Conservation (phyloP, 2,888 invertebrate species). For the Eupeodes luniger region DNA sequence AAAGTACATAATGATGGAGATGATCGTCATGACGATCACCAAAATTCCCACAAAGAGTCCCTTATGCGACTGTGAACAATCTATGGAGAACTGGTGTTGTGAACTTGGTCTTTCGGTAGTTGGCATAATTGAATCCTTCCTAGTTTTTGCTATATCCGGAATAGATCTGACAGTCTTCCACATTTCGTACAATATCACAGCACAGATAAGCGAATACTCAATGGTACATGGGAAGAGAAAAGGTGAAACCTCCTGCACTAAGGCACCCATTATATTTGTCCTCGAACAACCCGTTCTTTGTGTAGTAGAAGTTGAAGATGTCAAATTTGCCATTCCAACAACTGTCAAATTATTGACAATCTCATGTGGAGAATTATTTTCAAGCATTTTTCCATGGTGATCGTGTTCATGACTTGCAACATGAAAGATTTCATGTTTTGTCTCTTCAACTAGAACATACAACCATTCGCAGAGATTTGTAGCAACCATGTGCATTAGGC, state of each 20-base stretch:
- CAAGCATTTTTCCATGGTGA: slow-evolving; percentile 62
- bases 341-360: slow-evolving; percentile 79
- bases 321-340: slow-evolving; percentile 44
- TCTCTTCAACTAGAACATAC: slow-evolving; percentile 93
- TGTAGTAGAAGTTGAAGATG: not conserved
- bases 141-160: slow-evolving; percentile 84
- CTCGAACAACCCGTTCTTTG: slow-evolving; percentile 85
- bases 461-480: slow-evolving; percentile 97
- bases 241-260: slow-evolving; percentile 89
- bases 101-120: slow-evolving; percentile 82
- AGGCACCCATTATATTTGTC: slow-evolving; percentile 89
- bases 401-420: slow-evolving; percentile 85
- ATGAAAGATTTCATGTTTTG: slow-evolving; percentile 93
- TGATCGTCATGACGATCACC: slow-evolving; percentile 92
- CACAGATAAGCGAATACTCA: slow-evolving; percentile 95
- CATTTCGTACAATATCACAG: slow-evolving; percentile 94
- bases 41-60: slow-evolving; percentile 91
- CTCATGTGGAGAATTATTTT: slow-evolving; percentile 44
- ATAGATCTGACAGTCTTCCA: slow-evolving; percentile 92
- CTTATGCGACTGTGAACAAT: slow-evolving; percentile 93
- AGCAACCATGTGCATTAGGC: slow-evolving; percentile 95
- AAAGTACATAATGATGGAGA: slow-evolving; percentile 95
- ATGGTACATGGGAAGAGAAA: slow-evolving; percentile 95
- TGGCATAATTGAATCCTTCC: slow-evolving; percentile 82
- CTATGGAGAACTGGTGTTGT: slow-evolving; percentile 90